These are phyloP conservation scores for Galerucella nymphaeae DNA, from an alignment of 2,888 invertebrate genomes.

Conservation along the genomic window DNA sequence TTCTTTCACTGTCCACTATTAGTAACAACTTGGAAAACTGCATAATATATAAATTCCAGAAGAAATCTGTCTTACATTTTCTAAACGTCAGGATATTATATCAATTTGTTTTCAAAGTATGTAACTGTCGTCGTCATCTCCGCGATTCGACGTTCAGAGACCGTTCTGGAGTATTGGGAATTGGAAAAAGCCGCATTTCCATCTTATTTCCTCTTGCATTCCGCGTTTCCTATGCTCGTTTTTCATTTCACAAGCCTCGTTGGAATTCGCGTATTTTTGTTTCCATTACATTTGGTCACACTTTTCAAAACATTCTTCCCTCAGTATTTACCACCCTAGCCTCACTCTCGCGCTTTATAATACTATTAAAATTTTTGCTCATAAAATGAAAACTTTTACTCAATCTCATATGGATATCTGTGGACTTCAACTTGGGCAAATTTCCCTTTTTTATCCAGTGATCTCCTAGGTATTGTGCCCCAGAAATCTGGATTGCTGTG, in stretches of 20 bases:
- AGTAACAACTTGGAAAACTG: neutral
- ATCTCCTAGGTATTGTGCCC: no score
- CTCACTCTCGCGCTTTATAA: neutral
- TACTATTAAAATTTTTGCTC: neutral
- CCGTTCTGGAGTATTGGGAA: conserved; percentile 5
- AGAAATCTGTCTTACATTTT: neutral
- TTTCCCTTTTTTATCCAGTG: no score
- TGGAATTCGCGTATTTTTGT: conserved; percentile 27
- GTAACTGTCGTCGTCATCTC: neutral
- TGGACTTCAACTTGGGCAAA: no score
- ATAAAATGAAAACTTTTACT: no score
- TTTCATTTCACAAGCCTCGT: conserved; percentile 28
- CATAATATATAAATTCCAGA: no score
- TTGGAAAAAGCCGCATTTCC: conserved; percentile 23
- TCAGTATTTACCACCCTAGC: neutral
- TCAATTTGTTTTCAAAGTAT: neutral
- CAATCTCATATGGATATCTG: no score
- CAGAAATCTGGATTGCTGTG: no score
- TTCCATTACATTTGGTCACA: conserved; percentile 31
- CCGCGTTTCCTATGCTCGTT: conserved; percentile 15
- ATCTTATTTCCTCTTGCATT: conserved; percentile 19
- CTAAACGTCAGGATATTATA: neutral
- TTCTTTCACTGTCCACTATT: neutral
- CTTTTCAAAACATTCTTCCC: conserved; percentile 1
- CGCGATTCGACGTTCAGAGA: neutral